Base-by-base conservation (phyloP, 2,113 vertebrate genomes). In the Helogale parvula region DNA sequence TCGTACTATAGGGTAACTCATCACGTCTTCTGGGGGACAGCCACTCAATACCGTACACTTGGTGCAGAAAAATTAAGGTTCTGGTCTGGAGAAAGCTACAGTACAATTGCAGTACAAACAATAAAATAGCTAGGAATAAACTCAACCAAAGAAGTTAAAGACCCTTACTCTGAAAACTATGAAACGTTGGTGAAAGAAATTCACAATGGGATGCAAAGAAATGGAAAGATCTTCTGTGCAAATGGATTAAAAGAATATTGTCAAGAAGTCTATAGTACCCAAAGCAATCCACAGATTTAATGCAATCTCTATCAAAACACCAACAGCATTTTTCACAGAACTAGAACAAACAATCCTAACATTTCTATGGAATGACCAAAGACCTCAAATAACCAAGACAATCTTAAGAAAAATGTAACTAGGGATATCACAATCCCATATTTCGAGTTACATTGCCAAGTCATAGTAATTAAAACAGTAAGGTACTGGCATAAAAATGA, bases 1-100 rank as follows among this genome's bases (percentile, higher is more conserved):
- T 94, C 96, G 97, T 97, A 98, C 99, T 99, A 99, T 96, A 98
- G 97, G 98, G 85, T 98, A 99, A 98, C 95, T 98, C 98, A 94
- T 98, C 98, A 98, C 97, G 97, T 98, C 97, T 98, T 98, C 98
- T 98, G 98, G 98, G 98, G 98, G 99, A 98, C 98, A 98, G 98
- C 96, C 99, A 98, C 97, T 97, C 81, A 98, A 97, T 98, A 99
- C 99, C 98, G 99, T 97, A 99, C 98, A 99, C 98, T 98, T 98
- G 98, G 98, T 99, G 98, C 98, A 99, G 98, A 99, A 98, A 99
- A 98, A 98, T 98, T 98, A 98, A 98, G 98, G 98, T 99, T 98
- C 98, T 97, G 98, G 98, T 98, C 98, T 98, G 96, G 97, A 98
- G 98, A 98, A 98, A 98, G 97, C 98, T 99, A 98, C 98, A n/a